Evolutionary conservation across 2,113 vertebrate species (phyloP), one percentile per base, ranked within the genome.

Genomic region (Ranitomeya imitator): DNA sequence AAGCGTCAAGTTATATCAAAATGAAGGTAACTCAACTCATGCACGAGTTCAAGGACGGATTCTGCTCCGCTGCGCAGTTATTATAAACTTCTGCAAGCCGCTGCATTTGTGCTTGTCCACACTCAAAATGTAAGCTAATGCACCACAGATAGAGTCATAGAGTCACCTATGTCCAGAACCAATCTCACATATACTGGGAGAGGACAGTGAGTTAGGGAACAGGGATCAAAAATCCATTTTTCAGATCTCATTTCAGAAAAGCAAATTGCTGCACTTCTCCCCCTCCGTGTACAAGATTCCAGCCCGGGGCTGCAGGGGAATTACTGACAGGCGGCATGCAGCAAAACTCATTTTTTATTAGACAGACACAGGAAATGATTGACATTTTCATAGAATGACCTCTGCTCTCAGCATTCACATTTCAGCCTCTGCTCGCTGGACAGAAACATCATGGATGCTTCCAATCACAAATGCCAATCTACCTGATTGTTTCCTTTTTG

Each of bases 241-340:
- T 23, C n/a, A 69, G 65, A 11, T 45, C 31, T 18, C 18, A 6
- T 65, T 65, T 19, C 21, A 65, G 63, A 65, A 21, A 7, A 11
- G 73, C 73, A 76, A 21, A 21, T 76, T 52, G 12, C 37, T 21
- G 37, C 37, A 19, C 37, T 13, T 21, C 18, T 4, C 5, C 73
- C 73, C n/a, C 37, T 8, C 11, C 6, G 0, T 12, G 73, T 76
- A 76, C 37, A 76, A 52, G 37, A 52, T 4, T 52, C 73, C 45
- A 31, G 45, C 73, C 45, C 45, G 1, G 45, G 73, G 37, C 73
- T 52, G 21, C 37, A 76, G 73, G 73, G 21, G 73, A 76, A 71
- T 52, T 52, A 52, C 73, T 76, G 73, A 76, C 37, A 76, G 73
- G 73, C 45, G 45, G 73, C 73, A 76, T 37, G 73, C 37, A 31